Conservation (phyloP, 2,888 invertebrate species). For the Glyphotaelius pellucidus region DNA sequence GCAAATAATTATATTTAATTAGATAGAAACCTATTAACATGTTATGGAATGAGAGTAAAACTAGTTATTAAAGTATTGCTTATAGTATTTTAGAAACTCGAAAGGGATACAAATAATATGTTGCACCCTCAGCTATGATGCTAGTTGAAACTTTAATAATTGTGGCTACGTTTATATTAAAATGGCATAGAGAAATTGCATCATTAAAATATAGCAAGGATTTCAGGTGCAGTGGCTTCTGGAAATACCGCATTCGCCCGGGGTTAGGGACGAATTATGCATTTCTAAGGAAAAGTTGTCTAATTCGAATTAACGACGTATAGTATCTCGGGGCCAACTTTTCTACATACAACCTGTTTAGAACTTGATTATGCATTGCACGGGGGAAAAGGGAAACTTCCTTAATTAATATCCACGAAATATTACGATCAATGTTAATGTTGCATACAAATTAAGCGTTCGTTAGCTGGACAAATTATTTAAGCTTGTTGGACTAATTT, state of each 20-base stretch:
- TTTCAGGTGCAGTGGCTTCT: not conserved
- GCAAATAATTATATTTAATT: too few relatives aligned
- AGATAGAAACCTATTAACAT: too few relatives aligned
- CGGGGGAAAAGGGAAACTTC: not conserved
- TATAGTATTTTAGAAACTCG: too few relatives aligned
- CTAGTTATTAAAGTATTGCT: too few relatives aligned
- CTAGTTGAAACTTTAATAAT: not conserved
- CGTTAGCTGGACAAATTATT: not conserved
- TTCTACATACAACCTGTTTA: slow-evolving; percentile 9
- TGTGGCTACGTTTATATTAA: not conserved
- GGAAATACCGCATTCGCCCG: not conserved
- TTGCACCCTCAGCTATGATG: not conserved
- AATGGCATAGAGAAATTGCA: not conserved
- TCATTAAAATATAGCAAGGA: not conserved
- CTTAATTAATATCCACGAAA: slow-evolving; percentile 2
- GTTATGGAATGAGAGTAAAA: too few relatives aligned
- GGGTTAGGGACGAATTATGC: slow-evolving; percentile 31
- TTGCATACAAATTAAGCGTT: not conserved
- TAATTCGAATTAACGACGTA: slow-evolving; percentile 35
- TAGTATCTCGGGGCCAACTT: slow-evolving; percentile 22
- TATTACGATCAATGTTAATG: not conserved
- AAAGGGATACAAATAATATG: not conserved
- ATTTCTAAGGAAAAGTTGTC: slow-evolving; percentile 41
- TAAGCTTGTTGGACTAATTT: not conserved
- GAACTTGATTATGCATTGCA: not conserved